Percentiles rank a stretch among this genome's conserved stretches.
phyloP scores from a whole-genome alignment of 2,113 vertebrate species.

The Aegithalos caudatus region DNA sequence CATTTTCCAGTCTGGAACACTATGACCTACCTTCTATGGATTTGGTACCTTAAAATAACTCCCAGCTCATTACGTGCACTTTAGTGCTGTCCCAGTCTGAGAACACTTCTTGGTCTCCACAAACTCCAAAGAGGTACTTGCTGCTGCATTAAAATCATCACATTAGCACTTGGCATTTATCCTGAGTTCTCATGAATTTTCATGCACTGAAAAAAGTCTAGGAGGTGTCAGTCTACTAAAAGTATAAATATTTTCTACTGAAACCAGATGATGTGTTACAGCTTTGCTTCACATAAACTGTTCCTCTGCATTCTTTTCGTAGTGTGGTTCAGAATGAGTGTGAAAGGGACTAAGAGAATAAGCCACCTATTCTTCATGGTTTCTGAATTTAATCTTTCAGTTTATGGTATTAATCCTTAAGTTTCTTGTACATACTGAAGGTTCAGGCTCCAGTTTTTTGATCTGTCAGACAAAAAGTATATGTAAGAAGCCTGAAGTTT shows the following conservation, averaged over 20 bases:
- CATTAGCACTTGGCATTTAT: not conserved
- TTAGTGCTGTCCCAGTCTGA: not conserved
- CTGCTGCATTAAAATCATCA: not conserved
- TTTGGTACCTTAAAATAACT: not conserved
- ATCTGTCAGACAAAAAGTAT: not conserved
- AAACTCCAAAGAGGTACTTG: not conserved
- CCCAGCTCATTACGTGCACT: not conserved
- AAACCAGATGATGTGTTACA: not conserved
- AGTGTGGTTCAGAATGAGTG: not conserved
- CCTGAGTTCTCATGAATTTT: not conserved
- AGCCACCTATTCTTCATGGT: not conserved
- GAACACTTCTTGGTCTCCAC: not conserved
- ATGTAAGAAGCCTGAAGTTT: not conserved
- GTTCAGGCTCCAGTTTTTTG: not conserved
- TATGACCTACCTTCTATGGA: not conserved
- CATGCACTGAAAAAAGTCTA: not conserved
- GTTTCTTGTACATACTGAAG: not conserved
- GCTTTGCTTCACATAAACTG: not conserved
- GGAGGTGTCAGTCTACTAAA: not conserved
- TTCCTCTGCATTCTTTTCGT: not conserved
- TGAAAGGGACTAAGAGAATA: not conserved
- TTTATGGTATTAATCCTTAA: not conserved
- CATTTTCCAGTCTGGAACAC: not conserved
- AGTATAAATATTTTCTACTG: not conserved
- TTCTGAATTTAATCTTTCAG: not conserved